Base-by-base conservation (phyloP, 2,888 invertebrate genomes). In the Phanerotoma sp. region DNA sequence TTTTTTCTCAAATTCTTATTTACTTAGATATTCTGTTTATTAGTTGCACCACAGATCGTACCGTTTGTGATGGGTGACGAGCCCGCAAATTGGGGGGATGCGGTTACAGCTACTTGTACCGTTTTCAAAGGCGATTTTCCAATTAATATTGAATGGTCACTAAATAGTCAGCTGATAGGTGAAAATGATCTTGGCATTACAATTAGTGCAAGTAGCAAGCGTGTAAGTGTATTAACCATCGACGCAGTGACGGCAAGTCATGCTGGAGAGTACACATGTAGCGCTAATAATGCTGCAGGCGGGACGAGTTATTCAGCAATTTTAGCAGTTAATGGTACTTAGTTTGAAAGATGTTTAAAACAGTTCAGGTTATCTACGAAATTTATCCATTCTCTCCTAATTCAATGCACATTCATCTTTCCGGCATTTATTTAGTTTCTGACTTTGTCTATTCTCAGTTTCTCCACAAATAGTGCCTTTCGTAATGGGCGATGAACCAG, bases 381-480 rank as follows among this genome's bases (percentile, higher is more conserved):
- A 61, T 35, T n/a, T n/a, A 3, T 11, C 11, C 15, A n/a, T 11
- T 35, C 13, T 35, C 35, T n/a, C 35, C 13, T 35, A n/a, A 15
- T 16, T 16, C 16, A 9, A 13, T 16, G n/a, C n/a, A n/a, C n/a
- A n/a, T n/a, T n/a, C n/a, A n/a, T n/a, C n/a, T n/a, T n/a, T n/a
- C n/a, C n/a, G n/a, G n/a, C n/a, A n/a, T n/a, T n/a, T n/a, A n/a
- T n/a, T n/a, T n/a, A n/a, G n/a, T n/a, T n/a, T n/a, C n/a, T n/a
- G n/a, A n/a, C n/a, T n/a, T n/a, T n/a, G n/a, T n/a, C n/a, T n/a
- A n/a, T n/a, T n/a, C n/a, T n/a, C n/a, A n/a, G n/a, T n/a, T n/a
- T n/a, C n/a, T 73, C 89, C 89, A 54, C 84, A 86, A 79, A 83
- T 86, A 72, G 82, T 83, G 68, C 86, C 88, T 64, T 89, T 89